Evolutionary conservation across 2,888 invertebrate genomes (phyloP), one percentile per base, ranked within the genome.

Genomic region (Venustoraphidia nigricollis): DNA sequence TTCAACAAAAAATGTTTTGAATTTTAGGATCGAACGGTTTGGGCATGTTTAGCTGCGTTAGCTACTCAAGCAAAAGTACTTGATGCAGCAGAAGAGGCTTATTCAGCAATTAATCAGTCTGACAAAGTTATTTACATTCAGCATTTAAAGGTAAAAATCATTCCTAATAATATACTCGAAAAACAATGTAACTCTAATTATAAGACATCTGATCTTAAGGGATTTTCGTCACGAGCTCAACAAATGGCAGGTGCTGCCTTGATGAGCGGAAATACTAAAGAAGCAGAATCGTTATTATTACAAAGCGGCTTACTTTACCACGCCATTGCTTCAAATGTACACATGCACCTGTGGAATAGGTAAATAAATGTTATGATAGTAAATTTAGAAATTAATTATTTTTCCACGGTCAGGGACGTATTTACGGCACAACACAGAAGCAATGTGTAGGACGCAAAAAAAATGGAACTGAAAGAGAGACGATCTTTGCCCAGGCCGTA

Each of bases 1-100:
- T 27, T 27, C 27, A 27, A 6, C 27, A 27, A 27, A 27, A 27
- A 27, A 6, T 27, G 27, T 27, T 27, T 52, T 43, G 3, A 27
- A 27, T 40, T 43, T 50, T 56, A 74, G 63, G 77, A 76, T 54
- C 71, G 73, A 50, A 78, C 78, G n/a, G 68, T 95, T 11, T 98
- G 97, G 97, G 89, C 94, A 0, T 91, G 91, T 54, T 71, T 97
- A 55, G 97, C 96, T 0, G 91, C 92, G 0, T 73, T 95, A 63
- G 84, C 97, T 1, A 87, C 89, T 49, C 83, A 89, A 54, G 81
- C 83, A 52, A 84, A 85, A 62, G 87, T 95, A 58, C 66, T 94
- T 47, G 79, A 83, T 50, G 83, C 92, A 8, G 94, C 96, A 11
- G 96, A 97, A 69, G 89, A 95, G 61, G 92, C 95, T 0, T 98